These are phyloP conservation scores for Drosophila kanekoi DNA, from an alignment of 2,888 invertebrate species.

Conservation along the genomic window DNA sequence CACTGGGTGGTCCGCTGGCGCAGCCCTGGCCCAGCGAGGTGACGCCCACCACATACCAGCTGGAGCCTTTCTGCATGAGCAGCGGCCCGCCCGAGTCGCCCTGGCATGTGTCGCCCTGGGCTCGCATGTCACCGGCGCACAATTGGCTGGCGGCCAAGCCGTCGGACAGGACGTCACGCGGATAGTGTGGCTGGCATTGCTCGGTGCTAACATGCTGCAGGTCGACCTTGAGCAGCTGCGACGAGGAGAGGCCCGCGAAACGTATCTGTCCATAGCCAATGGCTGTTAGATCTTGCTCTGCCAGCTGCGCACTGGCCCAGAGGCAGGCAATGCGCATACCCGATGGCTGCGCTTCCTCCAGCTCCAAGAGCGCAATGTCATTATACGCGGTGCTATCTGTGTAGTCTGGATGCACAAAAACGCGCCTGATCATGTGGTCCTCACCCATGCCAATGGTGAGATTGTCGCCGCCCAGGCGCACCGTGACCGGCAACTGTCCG, in stretches of 20 bases:
- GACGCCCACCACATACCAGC: conserved; percentile 51
- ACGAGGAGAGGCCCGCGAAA: conserved; percentile 73
- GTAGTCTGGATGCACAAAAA: conserved; percentile 87
- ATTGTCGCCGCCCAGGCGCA: conserved; percentile 74
- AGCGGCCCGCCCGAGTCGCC: conserved; percentile 71
- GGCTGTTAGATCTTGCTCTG: conserved; percentile 85
- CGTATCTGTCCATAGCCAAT: conserved; percentile 87
- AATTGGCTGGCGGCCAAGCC: conserved; percentile 53
- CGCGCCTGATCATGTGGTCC: conserved; percentile 38
- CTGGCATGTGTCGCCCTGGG: conserved; percentile 62
- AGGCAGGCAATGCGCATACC: conserved; percentile 85
- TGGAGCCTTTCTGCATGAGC: conserved; percentile 10
- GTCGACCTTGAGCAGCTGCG: conserved; percentile 59
- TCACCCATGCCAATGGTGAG: conserved; percentile 51
- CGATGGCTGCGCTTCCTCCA: conserved; percentile 67
- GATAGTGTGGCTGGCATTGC: conserved; percentile 37
- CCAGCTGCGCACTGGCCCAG: conserved; percentile 80
- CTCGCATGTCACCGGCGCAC: conserved; percentile 59
- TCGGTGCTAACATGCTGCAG: conserved; percentile 37
- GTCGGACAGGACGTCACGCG: conserved; percentile 12
- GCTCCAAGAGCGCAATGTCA: conserved; percentile 88
- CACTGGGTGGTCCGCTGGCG: conserved; percentile 73
- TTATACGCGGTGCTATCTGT: conserved; percentile 87
- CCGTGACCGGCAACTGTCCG: conserved; percentile 53
- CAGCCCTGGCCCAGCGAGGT: conserved; percentile 78